Conservation (phyloP, 2,113 vertebrate genomes). For the Hippopotamus amphibius region DNA sequence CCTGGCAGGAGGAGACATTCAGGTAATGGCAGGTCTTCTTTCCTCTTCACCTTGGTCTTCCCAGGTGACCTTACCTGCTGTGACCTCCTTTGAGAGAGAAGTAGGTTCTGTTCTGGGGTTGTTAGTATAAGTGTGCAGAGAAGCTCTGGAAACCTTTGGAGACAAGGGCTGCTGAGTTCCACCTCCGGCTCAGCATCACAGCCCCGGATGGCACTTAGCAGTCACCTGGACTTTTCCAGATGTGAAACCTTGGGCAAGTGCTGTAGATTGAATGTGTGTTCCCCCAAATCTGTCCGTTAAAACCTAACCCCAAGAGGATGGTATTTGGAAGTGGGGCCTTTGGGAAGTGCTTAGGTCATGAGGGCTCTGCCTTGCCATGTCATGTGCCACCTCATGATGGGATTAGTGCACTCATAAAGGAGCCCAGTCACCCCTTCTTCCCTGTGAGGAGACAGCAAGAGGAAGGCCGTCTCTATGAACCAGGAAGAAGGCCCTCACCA, state of each 20-base stretch:
- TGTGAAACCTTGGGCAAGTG: background rate
- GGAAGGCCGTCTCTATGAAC: too few species aligned
- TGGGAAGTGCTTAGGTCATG: background rate
- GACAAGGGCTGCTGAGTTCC: background rate
- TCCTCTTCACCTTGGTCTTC: background rate
- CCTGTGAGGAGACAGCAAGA: background rate
- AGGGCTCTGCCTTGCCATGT: too few species aligned
- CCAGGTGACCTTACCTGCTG: too few species aligned
- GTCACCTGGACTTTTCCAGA: background rate
- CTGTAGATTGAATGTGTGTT: too few species aligned
- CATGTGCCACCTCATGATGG: too few species aligned
- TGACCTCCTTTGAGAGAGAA: background rate
- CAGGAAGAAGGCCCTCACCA: background rate
- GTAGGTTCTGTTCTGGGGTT: background rate
- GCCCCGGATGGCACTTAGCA: background rate
- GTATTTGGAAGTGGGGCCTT: background rate
- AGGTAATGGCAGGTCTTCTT: background rate
- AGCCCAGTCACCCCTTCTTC: too few species aligned
- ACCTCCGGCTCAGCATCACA: background rate
- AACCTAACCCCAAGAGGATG: background rate
- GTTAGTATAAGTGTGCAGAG: background rate
- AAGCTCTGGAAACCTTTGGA: background rate
- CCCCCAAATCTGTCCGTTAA: background rate
- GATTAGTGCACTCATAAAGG: too few species aligned
- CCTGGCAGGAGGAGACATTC: too few species aligned